A percentile compares a stretch with the other conserved stretches of the same genome.
Conservation (phyloP, 92 coral and sea anemone genomes). For the Palythoa caribaeorum region DNA sequence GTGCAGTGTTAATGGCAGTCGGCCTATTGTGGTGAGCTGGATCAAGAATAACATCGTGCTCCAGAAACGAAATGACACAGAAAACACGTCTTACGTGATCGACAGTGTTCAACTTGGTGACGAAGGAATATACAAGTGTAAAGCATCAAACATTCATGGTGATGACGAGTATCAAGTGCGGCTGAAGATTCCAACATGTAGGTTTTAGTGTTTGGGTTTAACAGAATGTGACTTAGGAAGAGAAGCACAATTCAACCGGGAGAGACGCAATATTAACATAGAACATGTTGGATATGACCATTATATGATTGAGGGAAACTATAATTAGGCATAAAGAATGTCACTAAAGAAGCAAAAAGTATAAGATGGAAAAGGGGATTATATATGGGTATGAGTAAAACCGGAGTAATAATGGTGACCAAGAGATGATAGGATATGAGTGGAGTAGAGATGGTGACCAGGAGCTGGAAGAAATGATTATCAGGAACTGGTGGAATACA, state of each 20-base stretch:
- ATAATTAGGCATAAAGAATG: no score
- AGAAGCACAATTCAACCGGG: neutral
- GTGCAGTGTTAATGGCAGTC: constrained; percentile 1
- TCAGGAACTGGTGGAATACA: no score
- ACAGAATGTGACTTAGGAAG: neutral
- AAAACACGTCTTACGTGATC: neutral
- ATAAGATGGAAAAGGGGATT: no score
- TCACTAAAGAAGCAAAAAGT: no score
- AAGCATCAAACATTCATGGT: constrained; percentile 15
- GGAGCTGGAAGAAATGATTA: no score
- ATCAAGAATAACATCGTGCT: neutral
- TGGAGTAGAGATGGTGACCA: no score
- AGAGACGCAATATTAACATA: neutral
- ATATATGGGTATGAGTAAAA: no score
- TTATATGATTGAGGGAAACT: no score
- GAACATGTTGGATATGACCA: no score
- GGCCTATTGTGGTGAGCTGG: constrained; percentile 7
- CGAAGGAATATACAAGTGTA: constrained; percentile 21
- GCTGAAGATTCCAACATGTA: constrained; percentile 7
- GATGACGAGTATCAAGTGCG: neutral
- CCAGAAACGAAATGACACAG: neutral
- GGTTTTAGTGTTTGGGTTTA: neutral
- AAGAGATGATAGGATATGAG: no score
- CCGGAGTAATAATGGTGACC: no score
- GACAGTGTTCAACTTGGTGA: neutral